Conservation (phyloP, 2,888 invertebrate species). For the Chymomyza fuscimana region DNA sequence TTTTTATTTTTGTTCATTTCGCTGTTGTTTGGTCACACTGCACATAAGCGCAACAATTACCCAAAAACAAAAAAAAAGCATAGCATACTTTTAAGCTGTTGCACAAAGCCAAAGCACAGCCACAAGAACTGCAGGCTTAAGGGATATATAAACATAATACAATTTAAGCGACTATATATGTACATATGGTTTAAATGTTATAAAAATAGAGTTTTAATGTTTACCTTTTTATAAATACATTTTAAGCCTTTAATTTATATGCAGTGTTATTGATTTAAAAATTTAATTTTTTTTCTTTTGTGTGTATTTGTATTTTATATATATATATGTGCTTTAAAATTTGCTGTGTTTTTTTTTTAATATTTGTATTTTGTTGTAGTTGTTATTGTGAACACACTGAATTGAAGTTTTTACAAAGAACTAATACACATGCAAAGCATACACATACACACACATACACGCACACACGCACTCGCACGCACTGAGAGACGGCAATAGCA, state of each 20-base stretch:
- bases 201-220: neutral
- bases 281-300: conserved; percentile 17
- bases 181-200: neutral
- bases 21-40: neutral
- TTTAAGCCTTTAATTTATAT: conserved; percentile 33
- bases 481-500: conserved; percentile 55
- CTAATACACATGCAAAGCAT: conserved; percentile 22
- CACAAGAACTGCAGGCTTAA: conserved; percentile 19
- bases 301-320: conserved; percentile 1
- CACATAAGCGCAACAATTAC: conserved; percentile 25
- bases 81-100: conserved; percentile 66
- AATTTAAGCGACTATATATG: neutral
- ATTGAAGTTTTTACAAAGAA: conserved; percentile 43
- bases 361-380: conserved; percentile 20
- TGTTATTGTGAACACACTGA: conserved; percentile 55
- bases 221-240: neutral
- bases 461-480: conserved; percentile 23
- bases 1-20: neutral
- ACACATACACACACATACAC: conserved; percentile 32
- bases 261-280: conserved; percentile 30
- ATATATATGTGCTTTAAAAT: conserved; percentile 13
- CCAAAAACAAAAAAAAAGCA: conserved; percentile 32
- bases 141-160: neutral
- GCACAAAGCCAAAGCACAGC: conserved; percentile 43
- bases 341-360: conserved; percentile 16